Conservation (phyloP, 2,113 vertebrate genomes). For the Pleuronectes platessa region DNA sequence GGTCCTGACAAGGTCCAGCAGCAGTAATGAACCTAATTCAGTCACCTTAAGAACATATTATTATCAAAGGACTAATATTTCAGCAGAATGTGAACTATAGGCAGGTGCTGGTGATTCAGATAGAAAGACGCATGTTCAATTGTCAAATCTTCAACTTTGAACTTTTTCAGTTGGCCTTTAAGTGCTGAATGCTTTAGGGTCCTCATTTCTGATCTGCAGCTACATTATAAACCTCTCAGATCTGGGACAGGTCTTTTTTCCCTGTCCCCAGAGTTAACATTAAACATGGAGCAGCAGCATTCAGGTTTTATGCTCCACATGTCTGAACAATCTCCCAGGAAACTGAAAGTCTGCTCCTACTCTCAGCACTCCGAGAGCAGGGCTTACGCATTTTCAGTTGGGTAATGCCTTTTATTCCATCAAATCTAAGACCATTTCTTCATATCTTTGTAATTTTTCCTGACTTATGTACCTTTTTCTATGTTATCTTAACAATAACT, state of each 20-base stretch:
- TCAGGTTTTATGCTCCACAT: not conserved
- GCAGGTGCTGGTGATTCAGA: too few relatives aligned
- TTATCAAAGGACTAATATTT: not conserved
- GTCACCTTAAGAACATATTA: not conserved
- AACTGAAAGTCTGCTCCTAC: not conserved
- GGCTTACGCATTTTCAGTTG: too few relatives aligned
- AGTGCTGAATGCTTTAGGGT: not conserved
- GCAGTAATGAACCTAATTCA: not conserved
- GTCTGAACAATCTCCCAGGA: not conserved
- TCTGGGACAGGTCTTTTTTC: not conserved
- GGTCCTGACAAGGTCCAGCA: too few relatives aligned
- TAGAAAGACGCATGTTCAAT: too few relatives aligned
- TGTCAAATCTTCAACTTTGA: too few relatives aligned
- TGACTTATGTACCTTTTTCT: not conserved
- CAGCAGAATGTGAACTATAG: not conserved
- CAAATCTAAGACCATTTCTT: too few relatives aligned
- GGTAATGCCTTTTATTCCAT: too few relatives aligned
- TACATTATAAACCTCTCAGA: not conserved
- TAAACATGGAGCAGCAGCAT: not conserved
- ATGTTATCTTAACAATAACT: not conserved
- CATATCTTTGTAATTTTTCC: not conserved
- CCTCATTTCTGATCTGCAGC: not conserved
- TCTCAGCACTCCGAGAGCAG: too few relatives aligned
- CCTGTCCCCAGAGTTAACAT: not conserved
- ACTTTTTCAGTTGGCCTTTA: too few relatives aligned